These are phyloP conservation scores for Spicauda simplicius DNA, from an alignment of 2,888 invertebrate genomes.

Conservation along the genomic window DNA sequence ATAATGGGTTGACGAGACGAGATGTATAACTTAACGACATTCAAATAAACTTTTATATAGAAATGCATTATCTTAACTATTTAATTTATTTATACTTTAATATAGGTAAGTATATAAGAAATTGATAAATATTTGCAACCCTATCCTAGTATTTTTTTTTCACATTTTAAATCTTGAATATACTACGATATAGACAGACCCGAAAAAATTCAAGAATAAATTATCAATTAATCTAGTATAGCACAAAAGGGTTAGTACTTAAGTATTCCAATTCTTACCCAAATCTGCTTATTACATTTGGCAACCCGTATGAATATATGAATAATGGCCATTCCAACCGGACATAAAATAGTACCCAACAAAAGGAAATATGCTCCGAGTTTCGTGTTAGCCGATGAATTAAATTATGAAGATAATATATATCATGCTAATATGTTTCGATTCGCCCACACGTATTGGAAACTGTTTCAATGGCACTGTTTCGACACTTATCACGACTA, in stretches of 20 bases:
- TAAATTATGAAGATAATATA: background rate
- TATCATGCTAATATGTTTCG: background rate
- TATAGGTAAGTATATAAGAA: too few species aligned
- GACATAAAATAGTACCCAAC: conserved; percentile 11
- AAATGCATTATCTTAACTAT: too few species aligned
- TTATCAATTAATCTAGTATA: background rate
- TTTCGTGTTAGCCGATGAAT: conserved; percentile 4
- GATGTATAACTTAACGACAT: too few species aligned
- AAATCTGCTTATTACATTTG: conserved; percentile 29
- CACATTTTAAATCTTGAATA: too few species aligned
- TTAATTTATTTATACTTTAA: too few species aligned
- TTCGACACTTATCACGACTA: too few species aligned
- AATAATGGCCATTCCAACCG: conserved; percentile 19
- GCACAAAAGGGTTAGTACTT: conserved; percentile 4
- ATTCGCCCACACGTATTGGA: background rate
- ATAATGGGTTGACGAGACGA: too few species aligned
- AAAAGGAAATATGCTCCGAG: conserved; percentile 13
- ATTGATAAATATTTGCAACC: too few species aligned
- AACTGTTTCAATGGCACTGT: background rate
- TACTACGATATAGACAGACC: background rate
- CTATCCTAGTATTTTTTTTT: too few species aligned
- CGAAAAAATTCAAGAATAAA: background rate
- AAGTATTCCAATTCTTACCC: conserved; percentile 8
- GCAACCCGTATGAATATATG: conserved; percentile 22
- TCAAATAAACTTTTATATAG: too few species aligned